These are phyloP conservation scores for Leucoraja ocellata DNA, from an alignment of 2,797 vertebrate genomes.

Conservation along the genomic window DNA sequence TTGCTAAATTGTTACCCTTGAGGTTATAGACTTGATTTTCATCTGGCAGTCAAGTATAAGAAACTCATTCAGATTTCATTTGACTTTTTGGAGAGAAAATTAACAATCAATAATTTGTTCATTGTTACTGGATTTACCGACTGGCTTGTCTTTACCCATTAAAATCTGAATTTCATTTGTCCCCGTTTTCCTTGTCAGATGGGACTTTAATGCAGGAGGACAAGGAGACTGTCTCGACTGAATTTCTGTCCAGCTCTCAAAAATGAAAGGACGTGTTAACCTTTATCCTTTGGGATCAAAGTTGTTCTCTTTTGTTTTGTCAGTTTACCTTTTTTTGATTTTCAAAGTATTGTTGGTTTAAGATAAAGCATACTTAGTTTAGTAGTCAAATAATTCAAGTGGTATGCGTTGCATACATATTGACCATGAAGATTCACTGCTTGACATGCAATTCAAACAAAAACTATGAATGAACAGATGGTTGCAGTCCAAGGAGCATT, in stretches of 20 bases:
- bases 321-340: background rate
- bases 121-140: constrained; percentile 2
- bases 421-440: background rate
- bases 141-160: background rate
- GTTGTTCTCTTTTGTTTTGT: background rate
- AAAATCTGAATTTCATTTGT: constrained; percentile 3
- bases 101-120: constrained; percentile 25
- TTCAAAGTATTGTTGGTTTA: background rate
- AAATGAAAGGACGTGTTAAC: background rate
- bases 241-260: background rate
- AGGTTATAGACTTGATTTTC: constrained; percentile 33
- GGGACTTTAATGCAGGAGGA: background rate
- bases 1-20: constrained; percentile 31
- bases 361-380: background rate
- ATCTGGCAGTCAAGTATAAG: background rate
- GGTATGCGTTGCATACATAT: background rate
- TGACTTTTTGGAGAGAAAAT: background rate
- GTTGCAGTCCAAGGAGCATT: background rate
- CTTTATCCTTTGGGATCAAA: background rate
- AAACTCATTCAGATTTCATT: constrained; percentile 28
- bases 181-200: background rate
- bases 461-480: background rate
- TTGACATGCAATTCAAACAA: too few relatives aligned
- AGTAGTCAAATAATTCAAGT: background rate
- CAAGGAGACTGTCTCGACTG: background rate